A percentile compares a stretch with the other conserved stretches of the same genome.
phyloP scores from a whole-genome alignment of 2,888 invertebrate genomes.

The Plagiodera versicolora region DNA sequence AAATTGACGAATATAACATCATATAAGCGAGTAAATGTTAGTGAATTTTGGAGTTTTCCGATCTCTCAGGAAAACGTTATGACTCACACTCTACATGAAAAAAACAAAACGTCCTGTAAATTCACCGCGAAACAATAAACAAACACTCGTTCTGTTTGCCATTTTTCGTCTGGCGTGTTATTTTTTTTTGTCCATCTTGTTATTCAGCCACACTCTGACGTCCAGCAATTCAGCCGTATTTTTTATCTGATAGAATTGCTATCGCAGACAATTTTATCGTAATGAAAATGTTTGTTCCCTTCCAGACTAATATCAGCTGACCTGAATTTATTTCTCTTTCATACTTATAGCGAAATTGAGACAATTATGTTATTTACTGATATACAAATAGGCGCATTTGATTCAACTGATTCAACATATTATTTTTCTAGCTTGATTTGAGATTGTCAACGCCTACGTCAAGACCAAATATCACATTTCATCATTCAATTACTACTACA shows the following conservation, averaged over 20 bases:
- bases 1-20: no score
- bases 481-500: no score
- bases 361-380: constrained; percentile 11
- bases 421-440: neutral
- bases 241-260: constrained; percentile 7
- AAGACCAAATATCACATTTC: no score
- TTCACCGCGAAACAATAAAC: neutral
- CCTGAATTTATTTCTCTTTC: constrained; percentile 13
- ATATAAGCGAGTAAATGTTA: no score
- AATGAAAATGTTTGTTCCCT: constrained; percentile 12
- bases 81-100: no score
- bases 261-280: constrained; percentile 4
- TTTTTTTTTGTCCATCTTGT: neutral
- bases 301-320: constrained; percentile 10
- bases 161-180: neutral
- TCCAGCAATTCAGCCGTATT: constrained; percentile 2
- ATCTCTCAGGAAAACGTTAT: no score
- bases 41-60: no score
- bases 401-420: neutral
- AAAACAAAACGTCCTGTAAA: neutral
- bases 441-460: neutral
- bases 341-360: constrained; percentile 7
- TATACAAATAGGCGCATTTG: neutral
- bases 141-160: neutral
- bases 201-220: neutral